phyloP scores from a whole-genome alignment of 2,888 invertebrate species.

The Rhagium mordax region DNA sequence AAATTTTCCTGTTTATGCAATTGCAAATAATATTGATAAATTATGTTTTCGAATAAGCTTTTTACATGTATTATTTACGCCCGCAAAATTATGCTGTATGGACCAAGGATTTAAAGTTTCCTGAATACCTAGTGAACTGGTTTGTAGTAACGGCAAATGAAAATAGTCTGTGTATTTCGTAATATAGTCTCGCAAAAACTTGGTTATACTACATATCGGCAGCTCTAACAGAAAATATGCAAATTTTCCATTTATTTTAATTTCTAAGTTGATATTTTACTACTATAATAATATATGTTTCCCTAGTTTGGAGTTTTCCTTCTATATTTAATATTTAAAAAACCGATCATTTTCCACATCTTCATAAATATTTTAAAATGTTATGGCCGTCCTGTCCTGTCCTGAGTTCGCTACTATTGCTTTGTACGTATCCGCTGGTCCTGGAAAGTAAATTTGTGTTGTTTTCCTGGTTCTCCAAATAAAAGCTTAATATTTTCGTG shows the following conservation, averaged over 20 bases:
- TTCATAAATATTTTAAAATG: too few species aligned
- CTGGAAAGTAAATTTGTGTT: too few species aligned
- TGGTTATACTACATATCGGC: not conserved
- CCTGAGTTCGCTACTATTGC: too few species aligned
- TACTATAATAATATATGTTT: too few species aligned
- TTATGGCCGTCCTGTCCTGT: too few species aligned
- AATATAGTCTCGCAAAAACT: not conserved
- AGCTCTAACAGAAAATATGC: not conserved
- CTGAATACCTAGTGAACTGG: not conserved
- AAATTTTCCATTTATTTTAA: not conserved
- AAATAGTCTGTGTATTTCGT: not conserved
- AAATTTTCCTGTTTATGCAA: constrained; percentile 34
- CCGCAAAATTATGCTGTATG: not conserved
- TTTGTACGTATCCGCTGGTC: too few species aligned
- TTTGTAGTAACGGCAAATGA: not conserved
- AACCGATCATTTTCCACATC: too few species aligned
- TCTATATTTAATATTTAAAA: too few species aligned
- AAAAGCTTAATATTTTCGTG: not conserved
- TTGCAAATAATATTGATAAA: constrained; percentile 35
- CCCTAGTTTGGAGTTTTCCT: too few species aligned
- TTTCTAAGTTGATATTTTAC: not conserved
- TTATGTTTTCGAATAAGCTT: constrained; percentile 23
- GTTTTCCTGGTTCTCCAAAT: too few species aligned
- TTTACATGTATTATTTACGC: constrained; percentile 3
- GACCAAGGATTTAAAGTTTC: not conserved